Percentiles rank a stretch among this genome's conserved stretches.
phyloP scores from a whole-genome alignment of 2,113 vertebrate species.

The Passer domesticus region DNA sequence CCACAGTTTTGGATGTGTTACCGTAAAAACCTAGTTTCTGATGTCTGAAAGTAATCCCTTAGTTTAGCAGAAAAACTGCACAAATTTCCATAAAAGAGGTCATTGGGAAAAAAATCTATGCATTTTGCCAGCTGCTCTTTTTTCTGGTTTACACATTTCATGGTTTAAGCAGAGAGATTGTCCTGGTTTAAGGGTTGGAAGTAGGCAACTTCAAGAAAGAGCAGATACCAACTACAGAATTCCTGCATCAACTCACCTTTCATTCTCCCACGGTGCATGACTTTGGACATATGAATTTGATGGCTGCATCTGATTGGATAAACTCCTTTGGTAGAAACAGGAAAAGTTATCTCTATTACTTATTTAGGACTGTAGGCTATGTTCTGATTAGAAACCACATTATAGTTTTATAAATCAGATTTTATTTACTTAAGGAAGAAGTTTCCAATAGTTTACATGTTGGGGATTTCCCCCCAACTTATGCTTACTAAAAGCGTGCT shows the following conservation, averaged over 20 bases:
- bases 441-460: neutral
- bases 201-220: neutral
- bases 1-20: neutral
- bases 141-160: neutral
- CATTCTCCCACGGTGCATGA: neutral
- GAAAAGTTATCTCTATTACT: neutral
- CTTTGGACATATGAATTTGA: neutral
- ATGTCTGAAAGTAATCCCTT: neutral
- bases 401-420: neutral
- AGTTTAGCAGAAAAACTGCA: neutral
- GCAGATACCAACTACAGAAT: neutral
- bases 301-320: neutral
- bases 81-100: neutral
- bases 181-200: neutral
- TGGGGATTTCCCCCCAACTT: accelerated
- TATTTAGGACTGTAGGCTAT: neutral
- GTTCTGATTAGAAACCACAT: neutral
- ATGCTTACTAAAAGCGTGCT: neutral
- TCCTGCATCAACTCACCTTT: neutral
- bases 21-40: neutral
- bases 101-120: neutral
- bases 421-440: neutral
- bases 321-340: neutral
- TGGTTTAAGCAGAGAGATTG: neutral
- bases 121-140: neutral